Percentiles rank a stretch among this genome's conserved stretches.
Conservation (phyloP, 2,888 invertebrate species). For the Ephialtes manifestator region DNA sequence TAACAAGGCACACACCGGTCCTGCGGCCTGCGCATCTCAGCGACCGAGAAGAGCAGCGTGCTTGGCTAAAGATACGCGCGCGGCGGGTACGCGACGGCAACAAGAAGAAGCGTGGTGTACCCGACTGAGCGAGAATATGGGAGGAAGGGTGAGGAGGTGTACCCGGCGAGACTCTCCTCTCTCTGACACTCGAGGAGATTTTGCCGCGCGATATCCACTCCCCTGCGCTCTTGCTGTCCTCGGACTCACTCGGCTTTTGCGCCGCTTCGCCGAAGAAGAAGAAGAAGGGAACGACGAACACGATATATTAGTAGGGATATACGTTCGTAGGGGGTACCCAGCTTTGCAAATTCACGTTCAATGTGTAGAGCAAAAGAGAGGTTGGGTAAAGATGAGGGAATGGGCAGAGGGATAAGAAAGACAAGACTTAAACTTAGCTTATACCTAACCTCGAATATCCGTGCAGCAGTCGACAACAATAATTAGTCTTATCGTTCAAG, state of each 20-base stretch:
- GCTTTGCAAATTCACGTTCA: conserved; percentile 40
- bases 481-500: conserved; percentile 81
- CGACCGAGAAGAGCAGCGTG: conserved; percentile 37
- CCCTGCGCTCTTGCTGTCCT: conserved; percentile 63
- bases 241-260: conserved; percentile 64
- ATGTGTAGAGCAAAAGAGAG: conserved; percentile 23
- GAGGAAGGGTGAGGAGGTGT: conserved; percentile 20
- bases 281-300: conserved; percentile 62
- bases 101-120: conserved; percentile 72
- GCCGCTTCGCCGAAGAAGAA: conserved; percentile 43
- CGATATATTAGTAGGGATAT: conserved; percentile 75
- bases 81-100: conserved; percentile 74
- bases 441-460: conserved; percentile 25
- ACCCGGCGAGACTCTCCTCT: conserved; percentile 66
- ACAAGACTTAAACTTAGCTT: conserved; percentile 6
- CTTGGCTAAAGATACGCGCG: conserved; percentile 67
- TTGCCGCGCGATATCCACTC: conserved; percentile 80
- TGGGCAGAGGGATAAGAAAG: conserved; percentile 26
- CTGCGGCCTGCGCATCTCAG: conserved; percentile 39
- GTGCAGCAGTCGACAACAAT: conserved; percentile 75
- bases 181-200: conserved; percentile 82
- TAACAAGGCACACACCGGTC: conserved; percentile 79
- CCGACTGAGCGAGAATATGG: conserved; percentile 59
- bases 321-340: conserved; percentile 58
- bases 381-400: conserved; percentile 40